Base-by-base conservation (phyloP, 1,140 invertebrate genomes). In the Thalassaphorura encarpata region DNA sequence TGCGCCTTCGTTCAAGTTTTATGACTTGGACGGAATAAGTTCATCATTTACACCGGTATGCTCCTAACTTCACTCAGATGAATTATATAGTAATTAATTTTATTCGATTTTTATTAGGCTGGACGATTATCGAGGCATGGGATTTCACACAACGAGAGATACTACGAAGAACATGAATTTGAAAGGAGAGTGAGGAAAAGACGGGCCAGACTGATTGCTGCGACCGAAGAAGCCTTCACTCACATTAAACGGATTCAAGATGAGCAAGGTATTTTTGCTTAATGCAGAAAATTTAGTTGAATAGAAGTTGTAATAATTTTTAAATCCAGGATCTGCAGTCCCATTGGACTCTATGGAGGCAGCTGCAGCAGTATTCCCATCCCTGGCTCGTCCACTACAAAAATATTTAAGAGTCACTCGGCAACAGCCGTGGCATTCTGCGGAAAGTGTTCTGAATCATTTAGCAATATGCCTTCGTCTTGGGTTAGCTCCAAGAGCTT, bases 91-190 rank as follows among this genome's bases (percentile, higher is more conserved):
- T 39, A 33, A 28, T 33, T 52, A 16, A 23, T 18, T 50, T 51
- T 43, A 39, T 31, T 31, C 19, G 39, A 27, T 56, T 41, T 33
- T 45, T 49, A 47, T 18, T 39, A 60, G 56, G 45, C 29, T 23
- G 60, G 57, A 67, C 68, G 48, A 59, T 68, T 52, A 18, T 60
- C 57, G 18, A 78, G 89, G 23, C 79, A 91, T 66, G 88, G 89
- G 63, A 82, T 83, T 4, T 87, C 89, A 66, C 93, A 97, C 73
- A 97, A 97, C 71, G 94, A 97, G 71, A 77, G 91, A 18, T 97
- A 97, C 70, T 95, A 97, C 69, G 93, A 97, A 72, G 93, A 98
- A 71, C 87, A 94, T 68, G 94, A 99, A 72, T 95, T 95, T 69
- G 93, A 96, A 63, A 76, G 92, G 45, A 75, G 94, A 43, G 89